Base-by-base conservation (phyloP, 2,797 vertebrate genomes). In the Choloepus didactylus region DNA sequence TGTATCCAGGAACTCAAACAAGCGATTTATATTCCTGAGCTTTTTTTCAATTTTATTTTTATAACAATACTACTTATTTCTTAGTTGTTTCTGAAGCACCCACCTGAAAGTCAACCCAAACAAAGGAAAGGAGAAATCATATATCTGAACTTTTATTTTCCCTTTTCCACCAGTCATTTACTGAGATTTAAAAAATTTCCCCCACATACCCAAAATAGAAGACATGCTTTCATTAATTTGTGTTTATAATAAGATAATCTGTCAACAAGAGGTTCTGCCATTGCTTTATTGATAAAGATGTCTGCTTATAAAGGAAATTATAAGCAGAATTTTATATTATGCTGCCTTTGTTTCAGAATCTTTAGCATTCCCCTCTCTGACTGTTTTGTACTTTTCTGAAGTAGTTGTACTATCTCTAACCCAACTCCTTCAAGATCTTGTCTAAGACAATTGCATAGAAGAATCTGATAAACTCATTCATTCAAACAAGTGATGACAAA, bases 171-270 rank as follows among this genome's bases (percentile, higher is more conserved):
- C 11, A 92, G 31, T 44, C 23, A 90, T 79, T 56, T 64, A 60
- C 12, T 15, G 31, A 94, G 18, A 83, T 83, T 59, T n/a, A 91
- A 85, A 19, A 21, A 16, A 25, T 29, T 19, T 66, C 9, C 11
- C 18, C 3, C 38, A 87, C 8, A 31, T 93, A 54, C 19, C 14
- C 19, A 38, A 89, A 77, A 1, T 67, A 51, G 41, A 89, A 87
- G 18, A 12, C 0, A 72, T 49, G 41, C 27, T 80, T 16, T 59
- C 5, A 8, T 6, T 76, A 72, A 38, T 69, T 87, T 93, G 25
- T 64, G 31, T 41, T 77, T 75, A 93, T 11, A 93, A 35, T 49
- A 92, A 92, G 73, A 92, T 73, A 79, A 93, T 82, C 46, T 80
- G 16, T 31, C 29, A 62, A 75, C 35, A 81, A 29, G 10, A 91